phyloP scores from a whole-genome alignment of 2,797 vertebrate species.

The Borostomias antarcticus region DNA sequence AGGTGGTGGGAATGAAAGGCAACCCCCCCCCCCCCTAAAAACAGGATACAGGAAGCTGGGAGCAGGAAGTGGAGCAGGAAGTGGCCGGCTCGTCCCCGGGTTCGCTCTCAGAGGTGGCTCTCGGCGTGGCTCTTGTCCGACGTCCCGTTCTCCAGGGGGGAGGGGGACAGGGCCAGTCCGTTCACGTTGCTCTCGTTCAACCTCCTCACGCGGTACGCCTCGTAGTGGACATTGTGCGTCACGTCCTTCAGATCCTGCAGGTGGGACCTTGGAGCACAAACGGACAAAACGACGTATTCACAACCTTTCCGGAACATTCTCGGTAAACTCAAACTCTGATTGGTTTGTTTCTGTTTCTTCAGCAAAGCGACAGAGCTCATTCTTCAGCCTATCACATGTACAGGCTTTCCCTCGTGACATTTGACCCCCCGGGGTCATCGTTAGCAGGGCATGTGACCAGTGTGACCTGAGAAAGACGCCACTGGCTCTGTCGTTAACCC shows the following conservation, averaged over 20 bases:
- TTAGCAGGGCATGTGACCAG: not conserved
- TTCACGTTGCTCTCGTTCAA: slow-evolving; percentile 85
- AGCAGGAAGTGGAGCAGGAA: slow-evolving; percentile 19
- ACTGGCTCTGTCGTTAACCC: slow-evolving; percentile 3
- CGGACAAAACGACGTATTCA: too few species aligned
- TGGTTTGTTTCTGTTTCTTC: not conserved
- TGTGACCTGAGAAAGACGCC: not conserved
- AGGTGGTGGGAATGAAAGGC: too few species aligned
- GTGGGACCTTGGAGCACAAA: slow-evolving; percentile 82
- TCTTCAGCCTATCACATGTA: not conserved
- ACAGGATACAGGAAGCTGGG: not conserved
- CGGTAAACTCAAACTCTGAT: too few species aligned
- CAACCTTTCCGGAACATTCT: too few species aligned
- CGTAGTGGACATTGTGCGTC: slow-evolving; percentile 93
- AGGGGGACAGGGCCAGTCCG: slow-evolving; percentile 60
- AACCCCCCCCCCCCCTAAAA: too few species aligned
- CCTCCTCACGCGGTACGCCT: slow-evolving; percentile 85
- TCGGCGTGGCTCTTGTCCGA: slow-evolving; percentile 56
- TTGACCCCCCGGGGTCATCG: not conserved
- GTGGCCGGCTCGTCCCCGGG: not conserved
- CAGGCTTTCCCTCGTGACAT: not conserved
- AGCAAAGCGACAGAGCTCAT: too few species aligned
- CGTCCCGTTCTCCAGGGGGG: slow-evolving; percentile 66
- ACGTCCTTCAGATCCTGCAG: slow-evolving; percentile 97
- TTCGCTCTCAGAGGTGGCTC: slow-evolving; percentile 72